Conservation (phyloP, 2,797 vertebrate genomes). For the Bradypus variegatus region DNA sequence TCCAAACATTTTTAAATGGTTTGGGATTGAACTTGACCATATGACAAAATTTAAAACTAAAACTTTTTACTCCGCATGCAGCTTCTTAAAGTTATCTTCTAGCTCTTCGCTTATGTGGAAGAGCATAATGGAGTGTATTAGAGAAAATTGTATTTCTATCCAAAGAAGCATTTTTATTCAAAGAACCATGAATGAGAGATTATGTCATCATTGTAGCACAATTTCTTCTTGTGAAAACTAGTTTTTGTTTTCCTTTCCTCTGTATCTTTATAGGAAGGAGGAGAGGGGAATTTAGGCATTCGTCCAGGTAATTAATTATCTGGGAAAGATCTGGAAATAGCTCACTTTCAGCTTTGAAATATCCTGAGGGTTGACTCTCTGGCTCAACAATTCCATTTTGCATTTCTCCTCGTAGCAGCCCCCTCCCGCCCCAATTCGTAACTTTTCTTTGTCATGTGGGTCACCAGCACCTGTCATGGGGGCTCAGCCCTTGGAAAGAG, state of each 20-base stretch:
- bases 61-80: background rate
- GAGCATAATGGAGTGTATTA: background rate
- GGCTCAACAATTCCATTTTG: accelerated
- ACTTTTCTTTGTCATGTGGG: background rate
- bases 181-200: background rate
- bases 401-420: accelerated
- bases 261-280: background rate
- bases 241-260: background rate
- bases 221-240: background rate
- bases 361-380: no score
- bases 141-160: background rate
- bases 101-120: background rate
- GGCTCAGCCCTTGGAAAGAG: no score
- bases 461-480: accelerated
- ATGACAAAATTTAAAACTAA: conserved; percentile 7
- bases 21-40: background rate
- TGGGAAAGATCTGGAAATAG: background rate
- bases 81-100: background rate
- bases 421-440: background rate
- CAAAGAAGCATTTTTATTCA: background rate
- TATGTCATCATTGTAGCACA: accelerated
- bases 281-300: background rate
- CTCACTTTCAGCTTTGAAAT: background rate
- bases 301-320: background rate
- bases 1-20: background rate